A percentile compares a stretch with the other conserved stretches of the same genome.
These are phyloP conservation scores for Xylota segnis DNA, from an alignment of 2,888 invertebrate genomes.

Conservation along the genomic window DNA sequence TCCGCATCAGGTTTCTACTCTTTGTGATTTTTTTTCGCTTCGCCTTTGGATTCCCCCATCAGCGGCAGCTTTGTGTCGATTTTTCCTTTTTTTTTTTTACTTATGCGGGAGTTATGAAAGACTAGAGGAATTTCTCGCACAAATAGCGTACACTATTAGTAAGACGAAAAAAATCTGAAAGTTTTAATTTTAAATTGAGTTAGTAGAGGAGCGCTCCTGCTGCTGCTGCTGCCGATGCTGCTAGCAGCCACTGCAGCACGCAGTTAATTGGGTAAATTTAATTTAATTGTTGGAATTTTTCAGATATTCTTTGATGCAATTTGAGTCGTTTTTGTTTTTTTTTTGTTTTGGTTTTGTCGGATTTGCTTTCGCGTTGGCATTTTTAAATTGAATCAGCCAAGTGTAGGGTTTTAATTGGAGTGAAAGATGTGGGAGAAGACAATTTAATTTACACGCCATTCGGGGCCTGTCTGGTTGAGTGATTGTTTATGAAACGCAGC, in stretches of 20 bases:
- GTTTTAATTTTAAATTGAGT: constrained; percentile 74
- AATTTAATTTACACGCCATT: background rate
- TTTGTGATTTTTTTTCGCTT: constrained; percentile 23
- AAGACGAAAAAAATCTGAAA: constrained; percentile 53
- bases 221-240: constrained; percentile 6
- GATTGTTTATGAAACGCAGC: background rate
- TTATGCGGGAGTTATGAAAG: constrained; percentile 50
- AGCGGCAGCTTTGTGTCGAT: constrained; percentile 37
- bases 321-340: background rate
- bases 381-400: constrained; percentile 38
- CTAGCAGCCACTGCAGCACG: constrained; percentile 20
- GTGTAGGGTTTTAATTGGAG: constrained; percentile 45
- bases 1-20: constrained; percentile 69
- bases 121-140: constrained; percentile 44
- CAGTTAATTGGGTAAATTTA: constrained; percentile 68
- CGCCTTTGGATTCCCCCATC: constrained; percentile 14
- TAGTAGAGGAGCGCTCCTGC: constrained; percentile 14
- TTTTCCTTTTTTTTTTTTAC: constrained; percentile 27
- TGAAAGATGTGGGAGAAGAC: background rate
- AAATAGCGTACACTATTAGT: constrained; percentile 71
- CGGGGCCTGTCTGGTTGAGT: background rate
- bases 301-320: constrained; percentile 52
- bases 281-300: constrained; percentile 70
- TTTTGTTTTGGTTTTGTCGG: background rate
- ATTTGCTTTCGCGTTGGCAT: constrained; percentile 12